Conservation (phyloP, 2,113 vertebrate species). For the Notarius lentiginosus region DNA sequence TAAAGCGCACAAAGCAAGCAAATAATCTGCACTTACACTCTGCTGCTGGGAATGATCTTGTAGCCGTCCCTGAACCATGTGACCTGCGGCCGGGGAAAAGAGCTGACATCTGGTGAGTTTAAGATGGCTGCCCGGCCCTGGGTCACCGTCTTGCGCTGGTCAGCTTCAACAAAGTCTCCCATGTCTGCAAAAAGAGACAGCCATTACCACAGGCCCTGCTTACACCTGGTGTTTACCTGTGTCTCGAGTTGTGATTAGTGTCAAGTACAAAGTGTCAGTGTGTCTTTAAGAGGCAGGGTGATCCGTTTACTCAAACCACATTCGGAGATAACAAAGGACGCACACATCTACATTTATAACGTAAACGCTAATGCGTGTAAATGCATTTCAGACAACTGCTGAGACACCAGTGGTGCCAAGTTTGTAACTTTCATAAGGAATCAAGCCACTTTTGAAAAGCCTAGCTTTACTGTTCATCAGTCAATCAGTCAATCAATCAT, state of each 20-base stretch:
- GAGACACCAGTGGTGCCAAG: neutral
- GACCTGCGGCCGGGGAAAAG: constrained; percentile 83
- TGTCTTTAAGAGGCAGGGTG: neutral
- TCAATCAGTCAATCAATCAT: too few species aligned
- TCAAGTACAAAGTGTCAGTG: neutral
- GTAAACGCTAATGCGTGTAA: neutral
- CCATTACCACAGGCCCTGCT: neutral
- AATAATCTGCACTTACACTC: constrained; percentile 80
- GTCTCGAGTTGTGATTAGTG: neutral
- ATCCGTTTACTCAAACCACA: neutral
- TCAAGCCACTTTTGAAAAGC: neutral
- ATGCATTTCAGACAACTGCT: neutral
- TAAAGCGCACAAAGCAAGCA: constrained; percentile 15
- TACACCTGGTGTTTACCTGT: neutral
- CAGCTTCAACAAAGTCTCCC: constrained; percentile 76
- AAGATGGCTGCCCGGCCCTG: constrained; percentile 84
- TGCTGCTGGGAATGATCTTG: constrained; percentile 88
- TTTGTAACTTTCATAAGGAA: neutral
- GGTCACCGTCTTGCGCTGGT: constrained; percentile 76
- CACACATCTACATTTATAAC: neutral
- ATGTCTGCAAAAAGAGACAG: constrained; percentile 74
- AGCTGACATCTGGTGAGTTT: constrained; percentile 72
- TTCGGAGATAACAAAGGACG: neutral
- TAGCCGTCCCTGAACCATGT: constrained; percentile 94
- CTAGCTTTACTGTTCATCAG: neutral